A percentile compares a stretch with the other conserved stretches of the same genome.
Evolutionary conservation across 2,888 invertebrate species (phyloP).

Genomic region (Lysandra bellargus): DNA sequence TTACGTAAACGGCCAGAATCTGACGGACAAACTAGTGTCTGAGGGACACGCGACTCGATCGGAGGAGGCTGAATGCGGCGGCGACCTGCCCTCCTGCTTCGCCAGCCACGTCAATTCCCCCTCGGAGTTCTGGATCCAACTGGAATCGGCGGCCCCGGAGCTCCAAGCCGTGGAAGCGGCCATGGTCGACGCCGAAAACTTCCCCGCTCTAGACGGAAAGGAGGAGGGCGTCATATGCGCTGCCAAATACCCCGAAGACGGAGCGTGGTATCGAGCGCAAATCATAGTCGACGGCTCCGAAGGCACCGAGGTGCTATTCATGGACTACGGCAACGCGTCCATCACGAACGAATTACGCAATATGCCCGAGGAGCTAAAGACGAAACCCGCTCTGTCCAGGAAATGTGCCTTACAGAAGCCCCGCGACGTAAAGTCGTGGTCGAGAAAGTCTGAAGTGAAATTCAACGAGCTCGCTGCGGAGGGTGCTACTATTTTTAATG

Average conservation of each 20-base stretch:
- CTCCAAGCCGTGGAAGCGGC: constrained; percentile 81
- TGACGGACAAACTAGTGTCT: constrained; percentile 81
- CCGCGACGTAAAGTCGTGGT: constrained; percentile 81
- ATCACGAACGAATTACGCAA: constrained; percentile 79
- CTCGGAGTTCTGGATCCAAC: constrained; percentile 89
- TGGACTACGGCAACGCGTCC: constrained; percentile 85
- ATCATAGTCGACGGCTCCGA: constrained; percentile 79
- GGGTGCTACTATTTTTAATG: constrained; percentile 85
- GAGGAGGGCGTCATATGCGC: constrained; percentile 82
- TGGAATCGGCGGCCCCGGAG: constrained; percentile 81
- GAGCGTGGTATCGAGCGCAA: constrained; percentile 84
- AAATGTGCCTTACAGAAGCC: constrained; percentile 83
- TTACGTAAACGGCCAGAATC: constrained; percentile 79
- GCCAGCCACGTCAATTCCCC: constrained; percentile 88
- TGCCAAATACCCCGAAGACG: constrained; percentile 84
- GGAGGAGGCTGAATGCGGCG: constrained; percentile 77
- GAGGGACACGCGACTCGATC: constrained; percentile 80
- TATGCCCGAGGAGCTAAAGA: constrained; percentile 81
- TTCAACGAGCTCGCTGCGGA: constrained; percentile 85
- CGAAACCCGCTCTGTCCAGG: constrained; percentile 80
- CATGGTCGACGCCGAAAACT: constrained; percentile 77
- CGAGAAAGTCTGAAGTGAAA: constrained; percentile 82
- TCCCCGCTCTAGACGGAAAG: constrained; percentile 69
- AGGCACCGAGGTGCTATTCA: constrained; percentile 82
- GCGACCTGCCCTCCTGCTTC: constrained; percentile 82